A percentile compares a stretch with the other conserved stretches of the same genome.
phyloP scores from a whole-genome alignment of 2,888 invertebrate species.

The Eutolmus rufibarbis region DNA sequence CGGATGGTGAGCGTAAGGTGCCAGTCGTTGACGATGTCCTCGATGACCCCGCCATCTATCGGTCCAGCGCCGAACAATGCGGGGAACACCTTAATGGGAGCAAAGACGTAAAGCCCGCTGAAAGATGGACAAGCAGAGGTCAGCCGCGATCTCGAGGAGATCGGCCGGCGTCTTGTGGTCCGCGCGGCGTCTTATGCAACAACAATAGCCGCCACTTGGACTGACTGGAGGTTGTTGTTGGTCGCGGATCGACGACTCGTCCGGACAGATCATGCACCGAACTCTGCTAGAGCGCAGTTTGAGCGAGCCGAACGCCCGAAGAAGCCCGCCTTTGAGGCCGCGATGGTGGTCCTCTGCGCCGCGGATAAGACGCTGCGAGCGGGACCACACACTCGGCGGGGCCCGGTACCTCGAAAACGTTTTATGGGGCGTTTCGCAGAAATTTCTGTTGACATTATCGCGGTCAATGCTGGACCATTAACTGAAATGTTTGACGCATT shows the following conservation, averaged over 20 bases:
- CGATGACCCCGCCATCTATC: neutral
- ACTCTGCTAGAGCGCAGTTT: neutral
- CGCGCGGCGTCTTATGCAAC: neutral
- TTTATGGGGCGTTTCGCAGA: neutral
- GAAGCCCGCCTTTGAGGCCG: neutral
- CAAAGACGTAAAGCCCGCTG: neutral
- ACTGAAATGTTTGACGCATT: slow-evolving; percentile 5
- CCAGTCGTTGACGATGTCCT: slow-evolving; percentile 26
- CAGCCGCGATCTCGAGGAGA: neutral
- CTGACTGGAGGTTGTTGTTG: neutral
- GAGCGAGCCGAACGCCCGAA: neutral
- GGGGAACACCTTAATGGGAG: slow-evolving; percentile 27
- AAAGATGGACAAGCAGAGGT: slow-evolving; percentile 19
- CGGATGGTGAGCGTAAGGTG: neutral
- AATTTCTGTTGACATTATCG: slow-evolving; percentile 32
- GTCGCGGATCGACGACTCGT: neutral
- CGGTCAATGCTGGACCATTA: slow-evolving; percentile 24
- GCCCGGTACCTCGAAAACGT: neutral
- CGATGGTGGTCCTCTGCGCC: neutral
- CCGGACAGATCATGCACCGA: neutral
- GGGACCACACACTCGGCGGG: neutral
- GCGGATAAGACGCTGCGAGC: neutral
- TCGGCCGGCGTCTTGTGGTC: neutral
- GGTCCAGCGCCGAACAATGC: neutral
- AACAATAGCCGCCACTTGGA: neutral